phyloP scores from a whole-genome alignment of 2,888 invertebrate species.

The Acronicta leporina region DNA sequence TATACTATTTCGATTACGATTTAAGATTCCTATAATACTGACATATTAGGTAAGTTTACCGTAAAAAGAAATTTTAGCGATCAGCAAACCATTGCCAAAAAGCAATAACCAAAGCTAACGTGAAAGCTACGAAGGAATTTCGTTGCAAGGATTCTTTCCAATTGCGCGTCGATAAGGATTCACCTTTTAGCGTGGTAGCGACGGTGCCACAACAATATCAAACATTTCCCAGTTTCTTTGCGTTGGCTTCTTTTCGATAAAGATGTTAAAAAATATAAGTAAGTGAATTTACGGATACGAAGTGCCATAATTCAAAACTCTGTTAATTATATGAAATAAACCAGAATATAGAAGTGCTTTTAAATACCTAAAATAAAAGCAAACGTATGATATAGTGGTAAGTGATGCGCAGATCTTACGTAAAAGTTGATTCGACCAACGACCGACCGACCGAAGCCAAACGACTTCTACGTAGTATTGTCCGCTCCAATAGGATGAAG shows the following conservation, averaged over 20 bases:
- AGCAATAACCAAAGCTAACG: slow-evolving; percentile 48
- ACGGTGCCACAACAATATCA: slow-evolving; percentile 68
- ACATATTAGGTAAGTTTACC: background rate
- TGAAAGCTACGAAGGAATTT: slow-evolving; percentile 65
- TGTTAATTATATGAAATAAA: too few relatives aligned
- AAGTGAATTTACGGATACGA: slow-evolving; percentile 4
- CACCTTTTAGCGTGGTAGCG: slow-evolving; percentile 70
- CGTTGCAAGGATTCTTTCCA: slow-evolving; percentile 81
- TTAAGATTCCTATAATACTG: background rate
- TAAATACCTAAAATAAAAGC: too few relatives aligned
- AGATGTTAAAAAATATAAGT: slow-evolving; percentile 32
- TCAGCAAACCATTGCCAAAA: slow-evolving; percentile 17
- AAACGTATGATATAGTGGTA: too few relatives aligned
- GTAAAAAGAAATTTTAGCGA: slow-evolving; percentile 1
- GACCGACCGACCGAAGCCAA: too few relatives aligned
- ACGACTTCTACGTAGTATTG: too few relatives aligned
- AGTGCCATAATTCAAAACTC: slow-evolving; percentile 6
- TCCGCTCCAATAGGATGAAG: too few relatives aligned
- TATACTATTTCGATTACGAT: slow-evolving; percentile 2
- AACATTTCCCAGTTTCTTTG: slow-evolving; percentile 60
- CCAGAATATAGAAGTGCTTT: too few relatives aligned
- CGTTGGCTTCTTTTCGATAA: slow-evolving; percentile 34
- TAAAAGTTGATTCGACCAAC: too few relatives aligned
- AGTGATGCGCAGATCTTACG: too few relatives aligned
- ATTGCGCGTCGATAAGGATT: slow-evolving; percentile 78